These are phyloP conservation scores for Bibio marci DNA, from an alignment of 2,888 invertebrate species.

Conservation along the genomic window DNA sequence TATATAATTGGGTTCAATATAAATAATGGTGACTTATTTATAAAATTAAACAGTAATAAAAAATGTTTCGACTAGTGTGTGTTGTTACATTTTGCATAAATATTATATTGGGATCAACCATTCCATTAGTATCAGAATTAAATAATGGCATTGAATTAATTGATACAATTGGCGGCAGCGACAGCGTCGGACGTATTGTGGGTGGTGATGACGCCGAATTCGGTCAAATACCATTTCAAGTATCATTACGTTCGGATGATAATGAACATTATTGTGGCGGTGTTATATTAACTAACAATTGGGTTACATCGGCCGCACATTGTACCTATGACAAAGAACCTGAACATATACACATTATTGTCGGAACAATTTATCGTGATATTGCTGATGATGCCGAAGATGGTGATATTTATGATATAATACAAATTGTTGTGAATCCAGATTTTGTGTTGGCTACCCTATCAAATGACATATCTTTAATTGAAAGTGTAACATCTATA, in stretches of 20 bases:
- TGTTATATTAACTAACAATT: conserved; percentile 11
- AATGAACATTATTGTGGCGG: conserved; percentile 13
- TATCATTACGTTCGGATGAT: conserved; percentile 10
- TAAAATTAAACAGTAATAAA: no score
- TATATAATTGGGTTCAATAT: no score
- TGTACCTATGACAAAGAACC: conserved; percentile 7
- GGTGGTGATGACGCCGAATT: conserved; percentile 11
- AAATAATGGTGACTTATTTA: no score
- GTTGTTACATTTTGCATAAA: no score
- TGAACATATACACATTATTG: not conserved
- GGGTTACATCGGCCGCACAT: conserved; percentile 15
- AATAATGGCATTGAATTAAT: no score
- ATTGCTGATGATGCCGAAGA: not conserved
- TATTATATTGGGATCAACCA: no score
- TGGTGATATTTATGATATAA: not conserved
- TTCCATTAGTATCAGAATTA: no score
- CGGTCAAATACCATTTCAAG: conserved; percentile 12
- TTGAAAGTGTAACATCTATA: not conserved
- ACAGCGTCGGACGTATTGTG: conserved; percentile 11
- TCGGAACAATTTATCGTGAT: not conserved
- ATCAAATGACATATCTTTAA: not conserved
- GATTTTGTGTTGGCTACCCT: not conserved
- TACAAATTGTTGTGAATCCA: not conserved
- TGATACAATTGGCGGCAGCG: no score
- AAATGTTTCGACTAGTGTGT: no score